Evolutionary conservation across 2,797 vertebrate species (phyloP).

Genomic region (Scyliorhinus canicula): DNA sequence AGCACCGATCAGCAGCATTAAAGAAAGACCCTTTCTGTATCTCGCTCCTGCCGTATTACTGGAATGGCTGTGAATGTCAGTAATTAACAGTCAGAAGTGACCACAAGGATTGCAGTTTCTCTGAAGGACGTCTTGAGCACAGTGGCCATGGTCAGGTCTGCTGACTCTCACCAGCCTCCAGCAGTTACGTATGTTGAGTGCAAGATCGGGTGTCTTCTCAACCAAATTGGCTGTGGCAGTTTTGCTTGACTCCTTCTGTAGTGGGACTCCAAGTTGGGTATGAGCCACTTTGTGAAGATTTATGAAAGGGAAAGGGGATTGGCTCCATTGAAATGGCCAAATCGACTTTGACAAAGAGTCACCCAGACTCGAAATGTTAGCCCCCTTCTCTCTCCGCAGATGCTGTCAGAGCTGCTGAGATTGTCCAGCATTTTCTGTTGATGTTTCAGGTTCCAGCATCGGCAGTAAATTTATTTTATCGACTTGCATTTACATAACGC

Average conservation of each 20-base stretch:
- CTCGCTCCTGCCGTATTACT: not conserved
- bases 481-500: not conserved
- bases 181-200: not conserved
- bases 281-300: not conserved
- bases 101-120: slow-evolving; percentile 7
- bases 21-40: not conserved
- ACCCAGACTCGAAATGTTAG: no score
- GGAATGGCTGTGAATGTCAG: slow-evolving; percentile 2
- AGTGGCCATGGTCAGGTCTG: not conserved
- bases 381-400: no score
- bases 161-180: not conserved
- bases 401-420: no score
- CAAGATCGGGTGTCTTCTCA: not conserved
- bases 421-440: no score
- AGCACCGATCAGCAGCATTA: not conserved
- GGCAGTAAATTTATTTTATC: no score
- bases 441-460: no score
- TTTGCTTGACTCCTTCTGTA: not conserved
- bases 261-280: not conserved
- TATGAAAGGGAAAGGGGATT: not conserved
- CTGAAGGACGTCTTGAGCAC: no score
- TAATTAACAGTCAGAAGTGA: slow-evolving; percentile 18
- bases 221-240: not conserved
- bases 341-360: no score
- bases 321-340: no score